A percentile compares a stretch with the other conserved stretches of the same genome.
These are phyloP conservation scores for Remorina albescens DNA, from an alignment of 2,797 vertebrate species.

Conservation along the genomic window DNA sequence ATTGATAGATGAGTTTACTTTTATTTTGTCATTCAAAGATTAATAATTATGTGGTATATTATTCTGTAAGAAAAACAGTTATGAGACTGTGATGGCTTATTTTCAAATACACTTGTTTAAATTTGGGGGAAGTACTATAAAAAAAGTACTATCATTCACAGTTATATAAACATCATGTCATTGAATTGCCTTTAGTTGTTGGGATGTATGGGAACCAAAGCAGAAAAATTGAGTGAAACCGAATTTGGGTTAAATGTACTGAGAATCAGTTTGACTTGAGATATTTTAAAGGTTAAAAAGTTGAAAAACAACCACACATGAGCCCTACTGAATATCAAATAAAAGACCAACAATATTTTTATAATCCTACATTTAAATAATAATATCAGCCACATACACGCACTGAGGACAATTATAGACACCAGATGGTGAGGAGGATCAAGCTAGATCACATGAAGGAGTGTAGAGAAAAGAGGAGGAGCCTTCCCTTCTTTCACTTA, in stretches of 20 bases:
- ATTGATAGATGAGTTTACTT: no score
- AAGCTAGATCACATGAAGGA: slow-evolving; percentile 47
- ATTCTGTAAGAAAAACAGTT: no score
- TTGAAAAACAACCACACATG: not conserved
- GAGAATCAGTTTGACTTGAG: not conserved
- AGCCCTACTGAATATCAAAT: not conserved
- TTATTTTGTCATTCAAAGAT: not conserved
- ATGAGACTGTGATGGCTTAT: not conserved
- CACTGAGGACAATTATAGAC: slow-evolving; percentile 58
- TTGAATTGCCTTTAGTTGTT: not conserved
- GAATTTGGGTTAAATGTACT: not conserved
- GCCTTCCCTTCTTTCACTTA: not conserved
- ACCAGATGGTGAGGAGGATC: slow-evolving; percentile 68
- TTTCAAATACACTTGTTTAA: not conserved
- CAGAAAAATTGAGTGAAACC: no score
- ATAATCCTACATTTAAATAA: slow-evolving; percentile 17
- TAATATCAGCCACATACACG: slow-evolving; percentile 28
- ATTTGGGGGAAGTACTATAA: not conserved
- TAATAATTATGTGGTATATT: no score
- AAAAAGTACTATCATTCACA: not conserved
- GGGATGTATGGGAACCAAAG: no score
- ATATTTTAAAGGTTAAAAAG: not conserved
- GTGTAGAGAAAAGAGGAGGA: slow-evolving; percentile 40
- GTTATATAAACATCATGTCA: no score
- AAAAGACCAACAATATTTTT: slow-evolving; percentile 24